Evolutionary conservation across 1,140 invertebrate genomes (phyloP).

Genomic region (Apocrypta bakeri): DNA sequence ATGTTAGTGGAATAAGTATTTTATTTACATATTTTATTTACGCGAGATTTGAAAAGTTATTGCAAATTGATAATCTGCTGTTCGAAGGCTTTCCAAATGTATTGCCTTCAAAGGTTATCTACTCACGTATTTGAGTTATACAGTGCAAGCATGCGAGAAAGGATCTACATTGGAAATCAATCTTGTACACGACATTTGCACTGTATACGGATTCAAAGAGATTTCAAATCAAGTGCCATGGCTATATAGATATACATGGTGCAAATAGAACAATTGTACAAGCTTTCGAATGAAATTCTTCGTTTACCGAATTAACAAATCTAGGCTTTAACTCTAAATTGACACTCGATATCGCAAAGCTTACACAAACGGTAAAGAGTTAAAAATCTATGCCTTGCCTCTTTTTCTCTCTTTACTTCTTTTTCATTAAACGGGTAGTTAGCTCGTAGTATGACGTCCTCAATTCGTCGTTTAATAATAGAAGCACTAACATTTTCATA

Average conservation of each 20-base stretch:
- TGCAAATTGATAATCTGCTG: background rate
- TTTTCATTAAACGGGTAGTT: constrained; percentile 50
- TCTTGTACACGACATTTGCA: too few species aligned
- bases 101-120: too few species aligned
- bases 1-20: background rate
- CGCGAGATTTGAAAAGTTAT: background rate
- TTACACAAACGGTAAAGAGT: background rate
- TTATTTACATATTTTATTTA: background rate
- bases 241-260: too few species aligned
- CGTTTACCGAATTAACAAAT: too few species aligned
- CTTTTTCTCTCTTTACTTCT: constrained; percentile 31
- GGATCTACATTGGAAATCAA: too few species aligned
- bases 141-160: too few species aligned
- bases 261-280: too few species aligned
- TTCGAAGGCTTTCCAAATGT: too few species aligned
- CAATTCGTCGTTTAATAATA: constrained; percentile 58
- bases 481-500: constrained; percentile 51
- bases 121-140: too few species aligned
- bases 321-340: too few species aligned
- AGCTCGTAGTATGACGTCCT: constrained; percentile 44
- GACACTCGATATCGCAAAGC: background rate
- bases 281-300: background rate
- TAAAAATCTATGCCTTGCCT: constrained; percentile 24
- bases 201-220: too few species aligned
- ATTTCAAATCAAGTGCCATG: too few species aligned